Conservation (phyloP, 2,888 invertebrate genomes). For the Xylocampa areola region DNA sequence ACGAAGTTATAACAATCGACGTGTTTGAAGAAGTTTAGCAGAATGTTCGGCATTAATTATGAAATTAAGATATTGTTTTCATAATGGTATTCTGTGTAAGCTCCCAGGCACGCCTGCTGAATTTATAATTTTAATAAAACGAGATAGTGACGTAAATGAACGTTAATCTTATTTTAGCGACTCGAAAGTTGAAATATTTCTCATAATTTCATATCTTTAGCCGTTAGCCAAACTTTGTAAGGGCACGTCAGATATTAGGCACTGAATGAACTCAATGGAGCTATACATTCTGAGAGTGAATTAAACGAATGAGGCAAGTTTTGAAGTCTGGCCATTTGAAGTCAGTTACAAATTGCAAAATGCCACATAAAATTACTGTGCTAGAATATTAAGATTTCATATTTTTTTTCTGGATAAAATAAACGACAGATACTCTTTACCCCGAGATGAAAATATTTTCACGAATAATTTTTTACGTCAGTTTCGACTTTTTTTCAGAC, state of each 20-base stretch:
- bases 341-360: not conserved
- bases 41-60: constrained; percentile 22
- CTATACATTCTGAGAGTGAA: not conserved
- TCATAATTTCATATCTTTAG: constrained; percentile 5
- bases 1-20: constrained; percentile 10
- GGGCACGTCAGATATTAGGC: constrained; percentile 6
- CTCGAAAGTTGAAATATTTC: constrained; percentile 27
- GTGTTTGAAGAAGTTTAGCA: constrained; percentile 11
- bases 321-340: not conserved
- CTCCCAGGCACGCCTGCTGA: constrained; percentile 19
- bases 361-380: not conserved
- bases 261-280: constrained; percentile 11
- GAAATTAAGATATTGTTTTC: constrained; percentile 37
- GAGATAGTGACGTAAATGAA: constrained; percentile 14
- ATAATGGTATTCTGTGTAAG: constrained; percentile 19
- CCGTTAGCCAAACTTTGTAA: constrained; percentile 8
- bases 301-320: constrained; percentile 4
- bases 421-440: constrained; percentile 3
- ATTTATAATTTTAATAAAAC: constrained; percentile 47
- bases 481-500: constrained; percentile 17
- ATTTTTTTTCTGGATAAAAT: too few species aligned
- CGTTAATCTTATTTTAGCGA: constrained; percentile 21
- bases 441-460: constrained; percentile 4
- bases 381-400: too few species aligned
- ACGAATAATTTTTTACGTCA: constrained; percentile 20